These are phyloP conservation scores for Elegia similella DNA, from an alignment of 2,888 invertebrate genomes.

Conservation along the genomic window DNA sequence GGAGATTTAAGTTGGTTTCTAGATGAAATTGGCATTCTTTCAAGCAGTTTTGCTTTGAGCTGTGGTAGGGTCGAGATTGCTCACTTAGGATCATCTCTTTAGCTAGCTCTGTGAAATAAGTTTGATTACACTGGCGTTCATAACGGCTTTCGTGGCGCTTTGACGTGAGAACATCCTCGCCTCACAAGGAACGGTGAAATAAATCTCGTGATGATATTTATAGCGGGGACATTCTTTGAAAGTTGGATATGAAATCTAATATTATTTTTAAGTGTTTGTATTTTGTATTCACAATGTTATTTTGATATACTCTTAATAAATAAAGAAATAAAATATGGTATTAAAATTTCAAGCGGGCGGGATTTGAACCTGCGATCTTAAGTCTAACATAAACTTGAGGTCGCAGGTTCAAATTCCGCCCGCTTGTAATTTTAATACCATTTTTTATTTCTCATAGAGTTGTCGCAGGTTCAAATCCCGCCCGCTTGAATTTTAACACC, in stretches of 20 bases:
- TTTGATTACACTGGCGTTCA: slow-evolving; percentile 26
- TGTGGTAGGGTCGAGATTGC: slow-evolving; percentile 38
- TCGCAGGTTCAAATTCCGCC: too few relatives aligned
- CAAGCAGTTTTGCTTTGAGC: slow-evolving; percentile 42
- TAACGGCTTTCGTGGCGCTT: slow-evolving; percentile 24
- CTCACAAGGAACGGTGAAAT: background rate
- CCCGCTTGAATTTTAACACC: too few relatives aligned
- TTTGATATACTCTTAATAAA: too few relatives aligned
- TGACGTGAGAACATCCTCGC: background rate
- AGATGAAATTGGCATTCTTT: slow-evolving; percentile 53
- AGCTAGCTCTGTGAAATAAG: slow-evolving; percentile 32
- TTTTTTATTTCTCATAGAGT: too few relatives aligned
- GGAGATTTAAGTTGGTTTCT: slow-evolving; percentile 26
- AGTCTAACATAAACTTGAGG: too few relatives aligned
- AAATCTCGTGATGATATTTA: background rate
- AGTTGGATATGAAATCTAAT: background rate
- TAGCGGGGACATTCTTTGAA: background rate
- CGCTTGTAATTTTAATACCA: too few relatives aligned
- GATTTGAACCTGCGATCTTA: too few relatives aligned
- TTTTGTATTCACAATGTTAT: too few relatives aligned
- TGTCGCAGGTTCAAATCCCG: too few relatives aligned
- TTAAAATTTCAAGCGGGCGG: too few relatives aligned
- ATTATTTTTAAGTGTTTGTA: background rate
- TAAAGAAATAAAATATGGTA: too few relatives aligned
- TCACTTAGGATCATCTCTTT: slow-evolving; percentile 30